phyloP scores from a whole-genome alignment of 1,140 invertebrate genomes.

The Anthonomus grandis region DNA sequence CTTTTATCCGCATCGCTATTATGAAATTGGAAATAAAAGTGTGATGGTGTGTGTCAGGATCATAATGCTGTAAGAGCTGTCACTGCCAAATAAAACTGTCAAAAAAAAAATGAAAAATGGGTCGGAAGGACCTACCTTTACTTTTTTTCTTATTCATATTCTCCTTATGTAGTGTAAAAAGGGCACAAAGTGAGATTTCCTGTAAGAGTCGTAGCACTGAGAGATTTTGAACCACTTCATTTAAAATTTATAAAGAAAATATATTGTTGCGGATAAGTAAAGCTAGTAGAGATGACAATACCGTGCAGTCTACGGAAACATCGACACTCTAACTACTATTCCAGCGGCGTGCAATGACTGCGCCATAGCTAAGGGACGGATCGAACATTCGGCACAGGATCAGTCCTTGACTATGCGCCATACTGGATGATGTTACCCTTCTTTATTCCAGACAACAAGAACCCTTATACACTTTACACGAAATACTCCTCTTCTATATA shows the following conservation, averaged over 20 bases:
- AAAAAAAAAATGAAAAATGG: neutral
- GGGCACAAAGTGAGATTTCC: conserved; percentile 7
- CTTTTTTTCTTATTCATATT: conserved; percentile 25
- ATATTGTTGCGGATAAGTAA: conserved; percentile 13
- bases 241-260: conserved; percentile 14
- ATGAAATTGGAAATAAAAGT: no score
- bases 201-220: conserved; percentile 14
- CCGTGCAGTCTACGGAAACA: conserved; percentile 20
- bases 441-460: no score
- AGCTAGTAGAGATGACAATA: conserved; percentile 16
- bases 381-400: conserved; percentile 25
- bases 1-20: no score
- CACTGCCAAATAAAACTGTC: no score
- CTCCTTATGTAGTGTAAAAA: conserved; percentile 15
- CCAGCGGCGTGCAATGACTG: no score
- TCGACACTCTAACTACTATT: conserved; percentile 23
- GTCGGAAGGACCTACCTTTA: conserved; percentile 19
- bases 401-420: conserved; percentile 20
- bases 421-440: neutral
- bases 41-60: no score
- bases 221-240: conserved; percentile 17
- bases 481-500: no score
- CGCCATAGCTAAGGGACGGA: no score
- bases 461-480: no score
- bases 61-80: no score